phyloP scores from a whole-genome alignment of 1,140 invertebrate genomes.

The Neomicropteryx cornuta region DNA sequence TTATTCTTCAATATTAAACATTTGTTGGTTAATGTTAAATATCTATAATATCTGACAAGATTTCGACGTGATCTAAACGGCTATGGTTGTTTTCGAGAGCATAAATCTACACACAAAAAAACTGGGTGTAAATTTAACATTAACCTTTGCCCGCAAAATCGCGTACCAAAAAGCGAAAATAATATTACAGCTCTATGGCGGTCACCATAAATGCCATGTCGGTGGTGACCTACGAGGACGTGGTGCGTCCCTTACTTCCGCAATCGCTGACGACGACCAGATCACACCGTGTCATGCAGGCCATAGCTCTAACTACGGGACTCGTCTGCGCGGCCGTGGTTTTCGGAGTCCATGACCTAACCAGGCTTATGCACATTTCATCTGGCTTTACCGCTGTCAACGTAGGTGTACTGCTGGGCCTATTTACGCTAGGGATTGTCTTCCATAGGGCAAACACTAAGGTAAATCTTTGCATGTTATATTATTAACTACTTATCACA shows the following conservation, averaged over 20 bases:
- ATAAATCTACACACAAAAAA: no score
- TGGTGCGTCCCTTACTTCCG: slow-evolving; percentile 40
- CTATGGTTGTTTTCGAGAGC: no score
- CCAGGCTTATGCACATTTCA: slow-evolving; percentile 47
- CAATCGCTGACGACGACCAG: slow-evolving; percentile 13
- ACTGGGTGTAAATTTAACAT: no score
- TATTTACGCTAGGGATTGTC: slow-evolving; percentile 57
- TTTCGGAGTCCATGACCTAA: slow-evolving; percentile 48
- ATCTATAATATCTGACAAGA: no score
- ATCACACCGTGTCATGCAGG: slow-evolving; percentile 7
- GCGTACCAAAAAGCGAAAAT: not conserved
- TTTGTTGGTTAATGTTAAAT: no score
- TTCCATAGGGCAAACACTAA: slow-evolving; percentile 49
- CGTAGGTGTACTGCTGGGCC: slow-evolving; percentile 49
- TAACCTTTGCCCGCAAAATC: no score
- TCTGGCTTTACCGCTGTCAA: slow-evolving; percentile 51
- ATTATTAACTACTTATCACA: no score
- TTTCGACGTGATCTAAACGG: no score
- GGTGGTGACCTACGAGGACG: slow-evolving; percentile 48
- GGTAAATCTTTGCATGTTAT: slow-evolving; percentile 22
- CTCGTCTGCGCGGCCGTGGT: slow-evolving; percentile 44
- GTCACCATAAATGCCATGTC: slow-evolving; percentile 47
- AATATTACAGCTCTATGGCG: slow-evolving; percentile 41
- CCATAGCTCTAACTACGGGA: slow-evolving; percentile 25
- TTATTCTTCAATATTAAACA: no score